These are phyloP conservation scores for Zapornia atra DNA, from an alignment of 2,113 vertebrate genomes.

Conservation along the genomic window DNA sequence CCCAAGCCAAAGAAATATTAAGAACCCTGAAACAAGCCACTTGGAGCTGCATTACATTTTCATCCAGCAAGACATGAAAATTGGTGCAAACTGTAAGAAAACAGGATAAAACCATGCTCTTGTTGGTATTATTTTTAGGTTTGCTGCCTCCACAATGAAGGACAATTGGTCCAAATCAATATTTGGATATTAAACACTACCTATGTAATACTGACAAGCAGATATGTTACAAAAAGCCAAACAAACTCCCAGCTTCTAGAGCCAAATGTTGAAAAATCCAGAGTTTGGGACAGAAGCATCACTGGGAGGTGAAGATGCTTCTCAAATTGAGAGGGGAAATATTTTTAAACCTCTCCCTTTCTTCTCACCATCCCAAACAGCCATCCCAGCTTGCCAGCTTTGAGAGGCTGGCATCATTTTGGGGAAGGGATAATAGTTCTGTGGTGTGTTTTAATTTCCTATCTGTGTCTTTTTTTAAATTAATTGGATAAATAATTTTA, in stretches of 20 bases:
- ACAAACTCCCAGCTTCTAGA: not conserved
- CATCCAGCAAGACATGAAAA: not conserved
- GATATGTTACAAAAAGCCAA: not conserved
- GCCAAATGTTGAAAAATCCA: not conserved
- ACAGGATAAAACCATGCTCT: not conserved
- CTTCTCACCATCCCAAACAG: not conserved
- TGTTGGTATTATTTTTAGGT: not conserved
- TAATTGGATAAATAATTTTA: not conserved
- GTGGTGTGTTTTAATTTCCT: not conserved
- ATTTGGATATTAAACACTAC: not conserved
- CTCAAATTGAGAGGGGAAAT: not conserved
- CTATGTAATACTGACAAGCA: not conserved
- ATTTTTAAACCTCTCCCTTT: not conserved
- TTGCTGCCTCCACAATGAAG: not conserved
- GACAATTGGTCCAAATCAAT: not conserved
- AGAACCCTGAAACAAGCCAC: not conserved
- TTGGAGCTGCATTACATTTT: not conserved
- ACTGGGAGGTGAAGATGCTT: not conserved
- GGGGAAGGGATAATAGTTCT: not conserved
- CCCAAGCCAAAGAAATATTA: rapidly evolving
- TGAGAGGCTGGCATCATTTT: not conserved
- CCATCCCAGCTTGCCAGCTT: not conserved
- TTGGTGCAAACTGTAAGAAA: not conserved
- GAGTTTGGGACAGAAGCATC: not conserved
- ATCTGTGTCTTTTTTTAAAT: not conserved